Evolutionary conservation across 2,797 vertebrate species (phyloP), one percentile per base, ranked within the genome.

Genomic region (Acanthurus lineatus): DNA sequence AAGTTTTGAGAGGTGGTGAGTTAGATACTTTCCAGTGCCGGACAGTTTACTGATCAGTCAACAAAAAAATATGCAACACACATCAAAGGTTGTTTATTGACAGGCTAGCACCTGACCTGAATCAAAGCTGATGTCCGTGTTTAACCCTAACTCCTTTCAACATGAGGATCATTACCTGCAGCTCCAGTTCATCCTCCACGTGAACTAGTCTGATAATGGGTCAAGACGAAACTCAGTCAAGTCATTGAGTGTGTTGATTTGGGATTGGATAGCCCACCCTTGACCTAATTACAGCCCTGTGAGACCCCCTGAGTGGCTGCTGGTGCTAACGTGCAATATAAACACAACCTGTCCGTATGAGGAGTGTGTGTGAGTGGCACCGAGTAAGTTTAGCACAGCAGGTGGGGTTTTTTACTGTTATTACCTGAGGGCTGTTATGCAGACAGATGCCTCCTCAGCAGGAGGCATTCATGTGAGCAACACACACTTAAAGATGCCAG

Each of bases 381-480:
- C 6, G 76, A 84, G 81, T 91, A 88, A 81, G 90, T 91, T 86
- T 83, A 45, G 44, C 86, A 76, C 91, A 90, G 88, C 87, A 76
- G 87, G 92, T 77, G 85, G 90, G 76, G 75, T 78, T 76, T 91
- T 91, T 93, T 84, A 91, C 91, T 91, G 88, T 91, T 91, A 93
- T 93, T 94, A 93, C 93, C 92, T 81, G 76, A 85, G 88, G 85
- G 85, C 86, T 86, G 78, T 87, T 90, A 86, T 92, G 91, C 88
- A 93, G 91, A 90, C 94, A 95, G 94, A 93, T 94, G 93, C 91
- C 86, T 77, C 70, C 92, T 81, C 92, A 87, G 91, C 84, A 69
- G 89, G 93, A 81, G 81, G 77, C 32, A 35, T 7, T 35, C 32
- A 35, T 35, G 32, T 35, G 32, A 35, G 32, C 5, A 35, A 35